These are phyloP conservation scores for Drosophila gunungcola DNA, from an alignment of 1,140 invertebrate species.

Conservation along the genomic window DNA sequence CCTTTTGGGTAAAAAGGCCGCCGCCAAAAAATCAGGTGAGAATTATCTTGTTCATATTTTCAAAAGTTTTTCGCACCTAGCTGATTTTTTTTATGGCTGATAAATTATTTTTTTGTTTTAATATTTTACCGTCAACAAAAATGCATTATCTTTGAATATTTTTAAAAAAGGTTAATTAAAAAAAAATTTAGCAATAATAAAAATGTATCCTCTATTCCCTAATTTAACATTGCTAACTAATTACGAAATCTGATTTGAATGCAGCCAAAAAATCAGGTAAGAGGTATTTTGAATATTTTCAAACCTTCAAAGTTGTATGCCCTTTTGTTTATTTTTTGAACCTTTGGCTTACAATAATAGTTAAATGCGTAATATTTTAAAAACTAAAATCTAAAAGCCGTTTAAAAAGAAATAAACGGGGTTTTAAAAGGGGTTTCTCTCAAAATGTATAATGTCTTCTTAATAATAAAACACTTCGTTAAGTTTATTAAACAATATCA, in stretches of 20 bases:
- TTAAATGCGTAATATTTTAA: too few species aligned
- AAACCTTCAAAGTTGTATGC: too few species aligned
- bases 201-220: not conserved
- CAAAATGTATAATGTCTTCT: too few species aligned
- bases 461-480: too few species aligned
- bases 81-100: not conserved
- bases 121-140: not conserved
- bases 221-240: not conserved
- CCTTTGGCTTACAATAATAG: too few species aligned
- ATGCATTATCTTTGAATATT: too few species aligned
- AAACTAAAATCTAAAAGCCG: too few species aligned
- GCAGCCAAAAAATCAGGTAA: slow-evolving; percentile 5
- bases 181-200: too few species aligned
- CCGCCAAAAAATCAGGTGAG: slow-evolving; percentile 59
- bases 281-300: not conserved
- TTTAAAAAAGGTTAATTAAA: too few species aligned
- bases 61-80: not conserved
- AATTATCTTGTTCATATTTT: not conserved
- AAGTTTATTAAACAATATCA: too few species aligned
- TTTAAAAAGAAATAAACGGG: too few species aligned
- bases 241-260: not conserved
- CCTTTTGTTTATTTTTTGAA: not conserved
- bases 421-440: too few species aligned
- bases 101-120: not conserved
- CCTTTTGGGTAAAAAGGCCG: slow-evolving; percentile 79